Percentiles rank a stretch among this genome's conserved stretches.
These are phyloP conservation scores for Botia kubotai DNA, from an alignment of 2,797 vertebrate species.

Conservation along the genomic window DNA sequence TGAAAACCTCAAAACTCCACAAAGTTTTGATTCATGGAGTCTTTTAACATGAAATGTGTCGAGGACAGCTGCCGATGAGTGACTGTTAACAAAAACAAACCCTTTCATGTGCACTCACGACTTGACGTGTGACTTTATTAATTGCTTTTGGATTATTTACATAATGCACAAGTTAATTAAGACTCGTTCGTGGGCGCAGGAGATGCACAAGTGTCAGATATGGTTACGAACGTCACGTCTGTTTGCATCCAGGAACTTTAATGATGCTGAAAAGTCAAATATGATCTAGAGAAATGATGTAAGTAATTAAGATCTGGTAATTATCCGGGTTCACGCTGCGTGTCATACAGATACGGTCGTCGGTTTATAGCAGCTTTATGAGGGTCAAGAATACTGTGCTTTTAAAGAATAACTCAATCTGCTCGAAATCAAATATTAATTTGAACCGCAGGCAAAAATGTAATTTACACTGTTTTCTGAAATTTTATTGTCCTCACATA, in stretches of 20 bases:
- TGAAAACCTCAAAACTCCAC: too few relatives aligned
- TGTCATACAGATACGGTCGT: conserved; percentile 64
- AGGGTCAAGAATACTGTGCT: conserved; percentile 70
- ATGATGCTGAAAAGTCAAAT: conserved; percentile 37
- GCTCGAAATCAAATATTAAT: conserved; percentile 81
- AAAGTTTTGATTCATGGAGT: neutral
- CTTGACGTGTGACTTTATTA: conserved; percentile 1
- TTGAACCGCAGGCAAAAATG: conserved; percentile 73
- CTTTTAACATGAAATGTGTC: neutral
- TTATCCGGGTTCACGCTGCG: conserved; percentile 63
- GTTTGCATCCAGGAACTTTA: conserved; percentile 27
- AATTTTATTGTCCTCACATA: conserved; percentile 50
- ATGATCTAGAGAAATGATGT: conserved; percentile 12
- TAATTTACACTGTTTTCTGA: conserved; percentile 54
- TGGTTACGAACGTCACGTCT: conserved; percentile 16
- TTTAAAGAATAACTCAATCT: conserved; percentile 71
- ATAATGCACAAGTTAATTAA: conserved; percentile 29
- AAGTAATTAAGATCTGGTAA: conserved; percentile 29
- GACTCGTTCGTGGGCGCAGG: neutral
- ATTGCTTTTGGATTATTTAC: conserved; percentile 31
- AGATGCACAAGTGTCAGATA: neutral
- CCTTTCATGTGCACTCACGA: neutral
- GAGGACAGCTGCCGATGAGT: neutral
- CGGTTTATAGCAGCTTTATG: conserved; percentile 73
- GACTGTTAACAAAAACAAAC: conserved; percentile 3